phyloP scores from a whole-genome alignment of 2,797 vertebrate genomes.

The Urophycis tenuis region DNA sequence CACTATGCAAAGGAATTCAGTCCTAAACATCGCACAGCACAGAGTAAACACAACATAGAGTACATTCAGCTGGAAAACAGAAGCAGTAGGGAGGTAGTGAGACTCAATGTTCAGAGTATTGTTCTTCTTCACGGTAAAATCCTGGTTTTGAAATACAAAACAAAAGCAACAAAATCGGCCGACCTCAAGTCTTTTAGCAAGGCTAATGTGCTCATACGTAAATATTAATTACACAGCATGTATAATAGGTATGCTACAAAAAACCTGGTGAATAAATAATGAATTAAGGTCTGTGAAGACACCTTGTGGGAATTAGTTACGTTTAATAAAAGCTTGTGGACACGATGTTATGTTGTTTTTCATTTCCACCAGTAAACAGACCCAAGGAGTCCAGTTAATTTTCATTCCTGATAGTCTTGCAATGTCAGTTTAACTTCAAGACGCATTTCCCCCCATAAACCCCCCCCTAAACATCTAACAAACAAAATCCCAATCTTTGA shows the following conservation, averaged over 20 bases:
- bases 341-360: background rate
- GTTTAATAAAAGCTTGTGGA: background rate
- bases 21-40: background rate
- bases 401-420: background rate
- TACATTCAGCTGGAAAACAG: background rate
- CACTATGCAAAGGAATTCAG: background rate
- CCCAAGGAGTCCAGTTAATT: background rate
- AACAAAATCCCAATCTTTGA: background rate
- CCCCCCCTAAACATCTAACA: background rate
- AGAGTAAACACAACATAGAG: background rate
- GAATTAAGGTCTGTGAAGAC: background rate
- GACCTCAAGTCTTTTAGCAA: background rate
- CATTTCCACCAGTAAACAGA: background rate
- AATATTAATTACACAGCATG: too few species aligned
- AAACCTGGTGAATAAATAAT: background rate
- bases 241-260: background rate
- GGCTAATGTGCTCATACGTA: too few species aligned
- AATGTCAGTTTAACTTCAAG: background rate
- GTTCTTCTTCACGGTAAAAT: background rate
- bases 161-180: background rate
- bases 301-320: background rate
- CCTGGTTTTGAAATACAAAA: background rate
- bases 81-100: background rate
- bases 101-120: slow-evolving; percentile 2
- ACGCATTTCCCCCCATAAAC: background rate